Evolutionary conservation across 2,888 invertebrate species (phyloP).

Genomic region (Poecilobothrus nobilitatus): DNA sequence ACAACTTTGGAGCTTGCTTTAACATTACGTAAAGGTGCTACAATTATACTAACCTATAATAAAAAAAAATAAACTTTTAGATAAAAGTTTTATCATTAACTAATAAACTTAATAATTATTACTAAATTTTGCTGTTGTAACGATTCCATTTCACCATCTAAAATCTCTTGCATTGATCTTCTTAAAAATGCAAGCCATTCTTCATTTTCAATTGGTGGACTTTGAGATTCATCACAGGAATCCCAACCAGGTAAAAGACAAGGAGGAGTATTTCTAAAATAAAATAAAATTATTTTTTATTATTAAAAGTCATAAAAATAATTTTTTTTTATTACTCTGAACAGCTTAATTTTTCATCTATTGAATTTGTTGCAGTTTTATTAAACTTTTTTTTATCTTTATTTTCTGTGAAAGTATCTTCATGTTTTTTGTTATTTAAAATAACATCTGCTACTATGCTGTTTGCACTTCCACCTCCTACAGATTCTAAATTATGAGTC

Average conservation of each 20-base stretch:
- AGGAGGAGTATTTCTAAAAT: conserved; percentile 37
- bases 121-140: conserved; percentile 62
- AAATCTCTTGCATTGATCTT: conserved; percentile 71
- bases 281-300: background rate
- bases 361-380: background rate
- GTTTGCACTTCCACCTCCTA: conserved; percentile 28
- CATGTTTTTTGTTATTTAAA: background rate
- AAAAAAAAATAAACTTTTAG: too few relatives aligned
- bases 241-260: conserved; percentile 42
- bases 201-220: conserved; percentile 68
- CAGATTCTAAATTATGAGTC: conserved; percentile 30
- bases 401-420: conserved; percentile 6
- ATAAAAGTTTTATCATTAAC: too few relatives aligned
- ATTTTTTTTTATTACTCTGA: conserved; percentile 24
- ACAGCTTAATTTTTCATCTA: conserved; percentile 31
- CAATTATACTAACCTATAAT: conserved; percentile 49
- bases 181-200: conserved; percentile 81
- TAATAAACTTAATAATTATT: conserved; percentile 22
- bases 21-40: conserved; percentile 57
- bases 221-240: conserved; percentile 47
- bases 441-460: background rate
- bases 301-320: background rate
- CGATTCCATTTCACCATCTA: conserved; percentile 69
- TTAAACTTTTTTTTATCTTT: conserved; percentile 14
- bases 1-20: conserved; percentile 55